phyloP scores from a whole-genome alignment of 2,888 invertebrate genomes.

The Diplazon laetatorius region DNA sequence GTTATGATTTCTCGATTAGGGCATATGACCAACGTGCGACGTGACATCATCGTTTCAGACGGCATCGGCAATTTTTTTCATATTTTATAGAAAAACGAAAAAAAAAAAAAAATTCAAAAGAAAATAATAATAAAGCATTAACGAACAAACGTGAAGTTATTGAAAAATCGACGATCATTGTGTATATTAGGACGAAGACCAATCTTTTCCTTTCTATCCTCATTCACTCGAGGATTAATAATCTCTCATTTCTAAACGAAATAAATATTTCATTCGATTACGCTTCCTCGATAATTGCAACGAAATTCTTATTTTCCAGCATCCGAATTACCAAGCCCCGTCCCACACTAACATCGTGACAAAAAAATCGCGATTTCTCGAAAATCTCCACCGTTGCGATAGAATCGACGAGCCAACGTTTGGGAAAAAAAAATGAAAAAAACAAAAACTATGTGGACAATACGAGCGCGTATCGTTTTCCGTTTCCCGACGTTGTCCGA shows the following conservation, averaged over 20 bases:
- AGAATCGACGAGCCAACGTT: conserved; percentile 48
- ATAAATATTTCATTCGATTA: background rate
- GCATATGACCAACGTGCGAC: conserved; percentile 40
- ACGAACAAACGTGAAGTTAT: conserved; percentile 37
- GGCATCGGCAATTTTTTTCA: conserved; percentile 26
- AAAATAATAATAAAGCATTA: conserved; percentile 28
- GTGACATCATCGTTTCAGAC: conserved; percentile 38
- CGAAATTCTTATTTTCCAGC: conserved; percentile 33
- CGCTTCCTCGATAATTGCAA: background rate
- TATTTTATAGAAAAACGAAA: conserved; percentile 2
- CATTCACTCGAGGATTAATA: background rate
- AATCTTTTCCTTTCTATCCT: background rate
- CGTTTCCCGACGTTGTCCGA: conserved; percentile 21
- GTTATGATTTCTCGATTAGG: conserved; percentile 54
- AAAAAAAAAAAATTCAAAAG: conserved; percentile 4
- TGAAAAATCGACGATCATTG: background rate
- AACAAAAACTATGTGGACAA: conserved; percentile 1
- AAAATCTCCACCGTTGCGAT: too few relatives aligned
- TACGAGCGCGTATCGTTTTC: conserved; percentile 24
- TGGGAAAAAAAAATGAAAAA: background rate
- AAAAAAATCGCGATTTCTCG: conserved; percentile 4
- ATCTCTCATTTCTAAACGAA: background rate
- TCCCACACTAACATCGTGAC: conserved; percentile 23
- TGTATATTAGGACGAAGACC: background rate
- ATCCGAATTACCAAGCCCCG: conserved; percentile 5